These are phyloP conservation scores for Trissoscelio sp. DNA, from an alignment of 2,888 invertebrate species.

Conservation along the genomic window DNA sequence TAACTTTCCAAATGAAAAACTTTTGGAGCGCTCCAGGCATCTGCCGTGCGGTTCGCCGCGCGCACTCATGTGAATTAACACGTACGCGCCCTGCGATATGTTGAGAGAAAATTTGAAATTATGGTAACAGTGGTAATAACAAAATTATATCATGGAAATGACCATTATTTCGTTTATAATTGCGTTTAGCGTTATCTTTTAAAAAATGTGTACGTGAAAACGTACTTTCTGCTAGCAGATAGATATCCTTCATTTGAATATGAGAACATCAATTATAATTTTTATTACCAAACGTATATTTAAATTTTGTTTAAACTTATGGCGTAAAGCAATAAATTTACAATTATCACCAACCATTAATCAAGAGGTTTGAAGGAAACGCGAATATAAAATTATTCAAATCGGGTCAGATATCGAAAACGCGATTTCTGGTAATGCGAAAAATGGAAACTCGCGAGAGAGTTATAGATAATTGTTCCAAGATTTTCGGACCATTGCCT, in stretches of 20 bases:
- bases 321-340: too few species aligned
- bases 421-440: conserved; percentile 16
- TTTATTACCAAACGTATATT: too few species aligned
- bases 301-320: too few species aligned
- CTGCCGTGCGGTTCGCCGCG: conserved; percentile 69
- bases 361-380: not conserved
- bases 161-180: conserved; percentile 55
- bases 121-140: conserved; percentile 64
- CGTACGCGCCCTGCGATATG: conserved; percentile 60
- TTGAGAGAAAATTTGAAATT: conserved; percentile 61
- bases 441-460: conserved; percentile 76
- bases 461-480: conserved; percentile 82
- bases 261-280: too few species aligned
- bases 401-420: conserved; percentile 35
- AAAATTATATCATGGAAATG: conserved; percentile 55
- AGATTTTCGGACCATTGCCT: conserved; percentile 81
- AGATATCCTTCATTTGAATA: conserved; percentile 1
- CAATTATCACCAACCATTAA: too few species aligned
- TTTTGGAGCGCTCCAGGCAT: conserved; percentile 69
- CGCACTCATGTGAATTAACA: conserved; percentile 69
- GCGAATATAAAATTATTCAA: conserved; percentile 39
- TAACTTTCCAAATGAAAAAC: conserved; percentile 71
- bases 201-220: not conserved
- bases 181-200: conserved; percentile 9
- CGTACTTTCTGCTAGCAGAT: not conserved